These are phyloP conservation scores for Chiloscyllium plagiosum DNA, from an alignment of 2,113 vertebrate genomes.

Conservation along the genomic window DNA sequence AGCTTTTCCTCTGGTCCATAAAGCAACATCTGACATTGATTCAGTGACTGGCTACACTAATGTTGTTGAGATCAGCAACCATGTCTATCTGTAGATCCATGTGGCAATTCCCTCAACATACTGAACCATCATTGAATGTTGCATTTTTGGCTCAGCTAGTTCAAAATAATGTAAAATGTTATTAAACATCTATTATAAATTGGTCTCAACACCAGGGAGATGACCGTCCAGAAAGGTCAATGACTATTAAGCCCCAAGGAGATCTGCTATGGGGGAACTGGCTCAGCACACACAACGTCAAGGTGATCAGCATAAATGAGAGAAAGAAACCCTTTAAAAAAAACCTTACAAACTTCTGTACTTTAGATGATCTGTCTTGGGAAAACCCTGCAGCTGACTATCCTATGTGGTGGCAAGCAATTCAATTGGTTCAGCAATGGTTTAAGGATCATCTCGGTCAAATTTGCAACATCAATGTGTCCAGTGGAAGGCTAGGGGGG, in stretches of 20 bases:
- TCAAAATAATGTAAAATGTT: not conserved
- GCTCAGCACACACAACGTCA: not conserved
- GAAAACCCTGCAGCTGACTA: too few species aligned
- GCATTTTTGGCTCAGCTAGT: not conserved
- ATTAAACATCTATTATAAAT: not conserved
- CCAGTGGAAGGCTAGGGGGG: too few species aligned
- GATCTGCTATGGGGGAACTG: not conserved
- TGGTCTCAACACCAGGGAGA: not conserved
- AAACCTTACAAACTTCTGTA: not conserved
- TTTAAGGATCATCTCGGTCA: too few species aligned
- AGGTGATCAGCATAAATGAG: not conserved
- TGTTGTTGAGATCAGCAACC: not conserved
- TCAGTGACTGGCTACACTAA: not conserved
- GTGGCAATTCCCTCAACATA: not conserved
- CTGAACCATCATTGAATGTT: not conserved
- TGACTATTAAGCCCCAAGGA: not conserved
- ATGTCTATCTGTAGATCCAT: not conserved
- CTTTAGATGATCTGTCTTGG: too few species aligned
- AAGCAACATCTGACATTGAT: not conserved
- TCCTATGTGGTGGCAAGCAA: too few species aligned
- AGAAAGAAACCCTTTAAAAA: not conserved
- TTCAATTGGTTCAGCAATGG: too few species aligned
- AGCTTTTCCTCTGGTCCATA: not conserved
- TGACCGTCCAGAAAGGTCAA: not conserved
- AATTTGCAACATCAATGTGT: too few species aligned